phyloP scores from a whole-genome alignment of 2,113 vertebrate genomes.

The Felis chaus region DNA sequence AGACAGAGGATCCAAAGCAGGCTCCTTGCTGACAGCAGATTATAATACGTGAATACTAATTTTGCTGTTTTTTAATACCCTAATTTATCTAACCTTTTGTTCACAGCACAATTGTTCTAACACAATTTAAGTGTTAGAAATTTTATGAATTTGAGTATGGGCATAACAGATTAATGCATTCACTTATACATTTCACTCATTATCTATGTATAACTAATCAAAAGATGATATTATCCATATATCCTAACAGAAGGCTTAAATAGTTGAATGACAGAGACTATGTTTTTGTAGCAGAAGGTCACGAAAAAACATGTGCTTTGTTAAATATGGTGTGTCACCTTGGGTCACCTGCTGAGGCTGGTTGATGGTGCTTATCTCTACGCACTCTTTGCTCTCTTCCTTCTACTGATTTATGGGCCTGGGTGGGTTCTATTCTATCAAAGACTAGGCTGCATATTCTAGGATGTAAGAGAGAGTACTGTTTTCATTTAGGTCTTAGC shows the following conservation, averaged over 20 bases:
- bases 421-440: background rate
- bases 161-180: background rate
- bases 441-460: background rate
- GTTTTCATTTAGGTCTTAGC: slow-evolving; percentile 15
- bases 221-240: background rate
- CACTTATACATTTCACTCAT: background rate
- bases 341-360: background rate
- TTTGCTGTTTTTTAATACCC: background rate
- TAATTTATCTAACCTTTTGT: background rate
- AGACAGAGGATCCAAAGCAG: no score
- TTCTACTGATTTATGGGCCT: slow-evolving; percentile 26
- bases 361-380: slow-evolving; percentile 8
- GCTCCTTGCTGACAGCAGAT: background rate
- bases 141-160: background rate
- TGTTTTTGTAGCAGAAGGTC: background rate
- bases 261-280: background rate
- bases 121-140: background rate
- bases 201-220: background rate
- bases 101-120: background rate
- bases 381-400: background rate
- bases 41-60: background rate
- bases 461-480: background rate
- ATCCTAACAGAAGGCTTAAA: background rate
- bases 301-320: background rate
- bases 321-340: background rate